Evolutionary conservation across 2,888 invertebrate species (phyloP).

Genomic region (Sussaba pulchella): DNA sequence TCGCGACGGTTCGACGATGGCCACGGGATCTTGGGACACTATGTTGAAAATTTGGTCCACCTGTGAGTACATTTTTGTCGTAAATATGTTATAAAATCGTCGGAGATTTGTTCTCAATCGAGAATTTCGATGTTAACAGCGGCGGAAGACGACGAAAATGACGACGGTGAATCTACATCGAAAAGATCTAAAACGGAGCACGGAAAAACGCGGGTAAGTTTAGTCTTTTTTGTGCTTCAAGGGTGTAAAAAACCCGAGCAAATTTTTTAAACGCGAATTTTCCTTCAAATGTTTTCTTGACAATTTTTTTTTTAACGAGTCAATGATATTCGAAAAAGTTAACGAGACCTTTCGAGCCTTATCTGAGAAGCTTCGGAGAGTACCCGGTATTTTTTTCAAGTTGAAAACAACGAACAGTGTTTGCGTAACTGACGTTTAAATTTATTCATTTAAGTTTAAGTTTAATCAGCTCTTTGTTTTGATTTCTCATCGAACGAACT

Average conservation of each 20-base stretch:
- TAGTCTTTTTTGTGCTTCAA: slow-evolving; percentile 17
- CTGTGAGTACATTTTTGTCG: slow-evolving; percentile 84
- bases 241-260: too few relatives aligned
- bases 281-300: background rate
- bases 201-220: slow-evolving; percentile 87
- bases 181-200: slow-evolving; percentile 87
- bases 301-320: too few relatives aligned
- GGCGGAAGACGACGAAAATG: slow-evolving; percentile 84
- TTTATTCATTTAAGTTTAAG: too few relatives aligned
- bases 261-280: too few relatives aligned
- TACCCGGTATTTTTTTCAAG: too few relatives aligned
- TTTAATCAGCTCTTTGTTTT: too few relatives aligned
- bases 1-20: slow-evolving; percentile 88
- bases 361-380: too few relatives aligned
- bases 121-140: slow-evolving; percentile 69
- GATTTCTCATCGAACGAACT: too few relatives aligned
- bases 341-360: too few relatives aligned
- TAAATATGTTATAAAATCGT: slow-evolving; percentile 16
- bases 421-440: background rate
- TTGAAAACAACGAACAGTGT: too few relatives aligned
- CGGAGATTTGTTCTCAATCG: background rate
- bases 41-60: slow-evolving; percentile 96
- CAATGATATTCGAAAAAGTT: too few relatives aligned
- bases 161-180: slow-evolving; percentile 86
- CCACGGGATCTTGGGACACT: slow-evolving; percentile 97